Conservation (phyloP, 2,113 vertebrate genomes). For the Zosterops borbonicus region DNA sequence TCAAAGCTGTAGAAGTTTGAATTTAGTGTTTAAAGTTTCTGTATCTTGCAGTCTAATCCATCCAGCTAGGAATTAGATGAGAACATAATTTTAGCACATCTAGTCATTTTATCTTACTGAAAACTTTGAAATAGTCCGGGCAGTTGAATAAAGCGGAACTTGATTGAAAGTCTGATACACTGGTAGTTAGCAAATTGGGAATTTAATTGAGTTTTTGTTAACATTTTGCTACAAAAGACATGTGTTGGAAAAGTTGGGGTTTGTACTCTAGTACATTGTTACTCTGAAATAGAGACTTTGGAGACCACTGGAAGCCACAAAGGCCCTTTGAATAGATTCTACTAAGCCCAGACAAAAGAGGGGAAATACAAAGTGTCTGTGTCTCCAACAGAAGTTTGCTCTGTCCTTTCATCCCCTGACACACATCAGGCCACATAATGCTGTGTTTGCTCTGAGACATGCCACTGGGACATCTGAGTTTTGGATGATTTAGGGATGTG, state of each 20-base stretch:
- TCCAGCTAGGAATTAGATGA: slow-evolving; percentile 4
- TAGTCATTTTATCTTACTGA: not conserved
- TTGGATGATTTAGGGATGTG: not conserved
- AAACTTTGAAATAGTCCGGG: not conserved
- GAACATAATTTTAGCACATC: slow-evolving; percentile 13
- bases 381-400: not conserved
- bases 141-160: not conserved
- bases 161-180: not conserved
- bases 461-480: accelerated
- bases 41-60: slow-evolving; percentile 1
- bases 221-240: not conserved
- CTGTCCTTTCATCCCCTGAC: not conserved
- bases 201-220: slow-evolving; percentile 14
- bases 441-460: not conserved
- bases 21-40: slow-evolving; percentile 18
- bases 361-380: too few relatives aligned
- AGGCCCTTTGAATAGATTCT: not conserved
- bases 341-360: not conserved
- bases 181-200: slow-evolving; percentile 22
- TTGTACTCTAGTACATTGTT: not conserved
- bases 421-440: accelerated
- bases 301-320: not conserved
- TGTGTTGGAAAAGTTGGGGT: not conserved
- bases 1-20: slow-evolving; percentile 10
- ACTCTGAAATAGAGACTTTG: not conserved